Base-by-base conservation (phyloP, 2,888 invertebrate species). In the Hyalella azteca region DNA sequence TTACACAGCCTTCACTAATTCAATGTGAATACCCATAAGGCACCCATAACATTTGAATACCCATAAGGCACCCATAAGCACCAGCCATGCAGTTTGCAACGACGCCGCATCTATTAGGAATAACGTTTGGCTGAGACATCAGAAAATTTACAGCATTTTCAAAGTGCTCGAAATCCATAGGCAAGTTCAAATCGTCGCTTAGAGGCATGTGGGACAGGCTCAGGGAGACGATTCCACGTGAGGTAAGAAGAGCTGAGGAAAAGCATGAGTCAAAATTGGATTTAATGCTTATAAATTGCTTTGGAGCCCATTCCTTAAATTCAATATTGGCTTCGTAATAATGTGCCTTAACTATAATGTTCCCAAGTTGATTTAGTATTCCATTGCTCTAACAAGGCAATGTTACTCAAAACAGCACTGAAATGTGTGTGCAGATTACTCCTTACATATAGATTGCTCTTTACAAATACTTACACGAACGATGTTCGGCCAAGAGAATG, bases 241-340 rank as follows among this genome's bases (percentile, higher is more conserved):
- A 82, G n/a, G 82, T 81, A n/a, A 81, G 54, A 41, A 82, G 50
- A 0, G 82, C 82, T 82, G 81, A n/a, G 48, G 48, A 32, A 49
- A n/a, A n/a, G n/a, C n/a, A n/a, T n/a, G n/a, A n/a, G n/a, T n/a
- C n/a, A n/a, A n/a, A n/a, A n/a, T n/a, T n/a, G n/a, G n/a, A n/a
- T n/a, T n/a, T n/a, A n/a, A n/a, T n/a, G n/a, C n/a, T n/a, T n/a
- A n/a, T n/a, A n/a, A n/a, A n/a, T n/a, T n/a, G n/a, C n/a, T n/a
- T n/a, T n/a, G n/a, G n/a, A n/a, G n/a, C n/a, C n/a, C n/a, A n/a
- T n/a, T n/a, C n/a, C n/a, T n/a, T n/a, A n/a, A n/a, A n/a, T n/a
- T n/a, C n/a, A n/a, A n/a, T n/a, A n/a, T n/a, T n/a, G n/a, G n/a
- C n/a, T n/a, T n/a, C n/a, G n/a, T n/a, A n/a, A n/a, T n/a, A n/a